These are phyloP conservation scores for Drosophila athabasca DNA, from an alignment of 1,140 invertebrate species.

Conservation along the genomic window DNA sequence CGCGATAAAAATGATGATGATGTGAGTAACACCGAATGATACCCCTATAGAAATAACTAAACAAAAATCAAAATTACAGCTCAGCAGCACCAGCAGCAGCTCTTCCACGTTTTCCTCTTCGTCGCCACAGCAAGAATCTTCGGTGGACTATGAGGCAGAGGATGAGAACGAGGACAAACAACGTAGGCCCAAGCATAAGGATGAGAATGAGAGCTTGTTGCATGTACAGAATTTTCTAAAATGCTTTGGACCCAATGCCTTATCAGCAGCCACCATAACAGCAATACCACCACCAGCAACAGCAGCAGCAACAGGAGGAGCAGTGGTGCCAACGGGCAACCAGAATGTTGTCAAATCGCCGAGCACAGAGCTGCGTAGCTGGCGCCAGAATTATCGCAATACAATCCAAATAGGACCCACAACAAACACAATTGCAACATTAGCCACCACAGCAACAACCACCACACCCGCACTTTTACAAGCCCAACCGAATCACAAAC, in stretches of 20 bases:
- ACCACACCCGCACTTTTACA: constrained; percentile 5
- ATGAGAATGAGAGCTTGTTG: constrained; percentile 69
- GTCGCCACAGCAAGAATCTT: constrained; percentile 66
- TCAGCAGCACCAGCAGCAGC: constrained; percentile 60
- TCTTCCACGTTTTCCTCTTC: constrained; percentile 71
- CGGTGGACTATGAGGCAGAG: constrained; percentile 76
- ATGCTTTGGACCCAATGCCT: constrained; percentile 70
- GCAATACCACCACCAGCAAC: constrained; percentile 16
- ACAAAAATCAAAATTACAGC: constrained; percentile 13
- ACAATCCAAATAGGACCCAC: constrained; percentile 4
- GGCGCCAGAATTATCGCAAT: constrained; percentile 53
- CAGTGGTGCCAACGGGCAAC: background rate
- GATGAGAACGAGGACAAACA: constrained; percentile 76
- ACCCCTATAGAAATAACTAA: background rate
- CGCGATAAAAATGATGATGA: constrained; percentile 56
- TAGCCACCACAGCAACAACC: constrained; percentile 6
- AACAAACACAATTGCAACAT: background rate
- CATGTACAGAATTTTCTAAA: constrained; percentile 81
- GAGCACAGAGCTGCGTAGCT: constrained; percentile 48
- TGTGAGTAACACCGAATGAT: constrained; percentile 25
- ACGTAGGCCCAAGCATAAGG: constrained; percentile 37
- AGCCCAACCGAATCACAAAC: constrained; percentile 45
- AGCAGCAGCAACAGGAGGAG: constrained; percentile 1
- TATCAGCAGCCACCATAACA: constrained; percentile 14
- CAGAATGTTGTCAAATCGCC: constrained; percentile 7